phyloP scores from a whole-genome alignment of 2,888 invertebrate genomes.

The Stenurella melanura region DNA sequence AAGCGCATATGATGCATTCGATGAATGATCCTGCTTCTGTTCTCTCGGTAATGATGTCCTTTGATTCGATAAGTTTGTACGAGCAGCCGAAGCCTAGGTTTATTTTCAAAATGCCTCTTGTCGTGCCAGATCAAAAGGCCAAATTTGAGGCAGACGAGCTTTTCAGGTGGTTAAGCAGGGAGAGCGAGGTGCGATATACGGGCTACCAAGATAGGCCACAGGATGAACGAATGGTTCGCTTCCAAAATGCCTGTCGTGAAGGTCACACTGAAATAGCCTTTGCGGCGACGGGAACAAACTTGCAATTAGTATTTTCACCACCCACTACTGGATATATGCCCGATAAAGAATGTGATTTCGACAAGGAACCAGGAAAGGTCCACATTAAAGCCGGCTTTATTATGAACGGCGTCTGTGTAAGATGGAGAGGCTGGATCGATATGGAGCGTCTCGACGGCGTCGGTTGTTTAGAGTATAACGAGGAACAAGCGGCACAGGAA shows the following conservation, averaged over 20 bases:
- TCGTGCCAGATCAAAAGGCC: constrained; percentile 96
- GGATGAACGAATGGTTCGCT: constrained; percentile 94
- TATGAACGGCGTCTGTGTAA: constrained; percentile 99
- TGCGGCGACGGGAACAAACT: constrained; percentile 94
- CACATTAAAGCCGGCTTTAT: constrained; percentile 95
- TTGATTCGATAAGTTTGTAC: constrained; percentile 93
- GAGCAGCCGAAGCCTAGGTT: constrained; percentile 92
- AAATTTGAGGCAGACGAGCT: constrained; percentile 98
- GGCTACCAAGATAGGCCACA: constrained; percentile 94
- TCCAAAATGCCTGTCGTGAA: constrained; percentile 95
- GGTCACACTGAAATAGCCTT: constrained; percentile 98
- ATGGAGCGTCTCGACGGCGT: constrained; percentile 94
- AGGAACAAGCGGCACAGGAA: constrained; percentile 92
- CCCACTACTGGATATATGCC: constrained; percentile 74
- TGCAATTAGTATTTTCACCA: constrained; percentile 90
- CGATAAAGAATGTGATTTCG: constrained; percentile 93
- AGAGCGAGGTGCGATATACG: constrained; percentile 96
- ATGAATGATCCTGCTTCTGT: constrained; percentile 87
- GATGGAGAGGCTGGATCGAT: constrained; percentile 96
- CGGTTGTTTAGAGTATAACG: constrained; percentile 94
- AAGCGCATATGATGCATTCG: constrained; percentile 78
- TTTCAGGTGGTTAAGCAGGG: constrained; percentile 93
- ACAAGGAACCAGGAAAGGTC: constrained; percentile 97
- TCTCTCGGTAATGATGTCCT: constrained; percentile 91
- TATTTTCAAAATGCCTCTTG: constrained; percentile 97